Evolutionary conservation across 2,113 vertebrate species (phyloP).

Genomic region (Phaetusa simplex): DNA sequence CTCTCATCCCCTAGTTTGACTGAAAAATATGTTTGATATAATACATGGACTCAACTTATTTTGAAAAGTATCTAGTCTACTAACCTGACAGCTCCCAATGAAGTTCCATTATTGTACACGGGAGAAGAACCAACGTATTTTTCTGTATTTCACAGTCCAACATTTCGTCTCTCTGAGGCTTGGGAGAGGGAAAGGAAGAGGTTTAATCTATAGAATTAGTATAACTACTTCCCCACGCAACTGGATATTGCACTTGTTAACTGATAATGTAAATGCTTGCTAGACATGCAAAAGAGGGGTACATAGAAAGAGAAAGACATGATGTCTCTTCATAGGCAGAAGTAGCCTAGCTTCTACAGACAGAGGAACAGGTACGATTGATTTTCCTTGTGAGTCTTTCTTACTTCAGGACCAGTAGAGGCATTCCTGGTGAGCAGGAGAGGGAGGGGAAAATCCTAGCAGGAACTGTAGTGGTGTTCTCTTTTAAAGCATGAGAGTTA

Average conservation of each 20-base stretch:
- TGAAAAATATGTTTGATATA: background rate
- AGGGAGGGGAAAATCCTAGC: background rate
- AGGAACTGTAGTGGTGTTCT: background rate
- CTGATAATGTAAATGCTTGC: background rate
- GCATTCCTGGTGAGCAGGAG: background rate
- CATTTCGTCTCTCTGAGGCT: background rate
- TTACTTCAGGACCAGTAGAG: background rate
- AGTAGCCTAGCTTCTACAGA: background rate
- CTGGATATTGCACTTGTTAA: background rate
- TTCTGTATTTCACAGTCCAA: background rate
- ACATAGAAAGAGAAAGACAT: background rate
- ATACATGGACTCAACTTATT: background rate
- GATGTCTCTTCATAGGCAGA: background rate
- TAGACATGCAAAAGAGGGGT: background rate
- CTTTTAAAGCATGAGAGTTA: background rate
- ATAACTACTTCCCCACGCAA: background rate
- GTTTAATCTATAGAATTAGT: background rate
- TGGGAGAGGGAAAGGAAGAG: background rate
- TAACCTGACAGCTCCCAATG: background rate
- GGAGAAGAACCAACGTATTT: background rate
- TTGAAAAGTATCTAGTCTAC: background rate
- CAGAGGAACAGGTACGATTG: background rate
- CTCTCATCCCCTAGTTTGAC: background rate
- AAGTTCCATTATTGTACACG: background rate
- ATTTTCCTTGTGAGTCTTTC: background rate